Base-by-base conservation (phyloP, 2,888 invertebrate genomes). In the Mimumesa dahlbomi region DNA sequence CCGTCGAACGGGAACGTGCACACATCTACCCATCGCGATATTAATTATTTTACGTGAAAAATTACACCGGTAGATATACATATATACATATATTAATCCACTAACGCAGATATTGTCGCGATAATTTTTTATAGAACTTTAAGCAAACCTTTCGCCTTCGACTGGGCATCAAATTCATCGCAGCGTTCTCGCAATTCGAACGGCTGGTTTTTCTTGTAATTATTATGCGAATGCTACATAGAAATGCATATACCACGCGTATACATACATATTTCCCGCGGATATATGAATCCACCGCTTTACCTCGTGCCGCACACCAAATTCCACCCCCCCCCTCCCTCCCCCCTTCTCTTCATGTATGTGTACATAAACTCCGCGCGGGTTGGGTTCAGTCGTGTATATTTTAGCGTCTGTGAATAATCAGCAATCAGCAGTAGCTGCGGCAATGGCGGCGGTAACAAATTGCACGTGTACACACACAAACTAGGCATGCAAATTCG, bases 401-500 rank as follows among this genome's bases (percentile, higher is more conserved):
- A 85, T 86, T 85, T 85, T 83, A 84, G 84, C 82, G 83, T 87
- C 87, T 84, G 85, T 86, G 87, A 87, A 87, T 87, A 87, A 87
- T 87, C 87, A 87, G 87, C 86, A 87, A 87, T 87, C 87, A 87
- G 85, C 85, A 83, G 83, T 79, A 77, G 84, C 84, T 76, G 77
- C 81, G 81, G 81, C 77, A 78, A 81, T 79, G 80, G 79, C 77
- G 78, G 71, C 65, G 79, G 78, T 77, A 84, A 83, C 84, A 84
- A 84, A 84, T 84, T 84, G 77, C 77, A 76, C 82, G 79, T 80
- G 83, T 84, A 81, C 80, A 83, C 77, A 81, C 70, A 78, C 77
- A 74, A 74, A 75, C 81, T 68, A 70, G 68, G 70, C 78, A 81
- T 82, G 81, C 81, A 81, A 81, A 81, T 81, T 82, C 75, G 78